phyloP scores from a whole-genome alignment of 2,888 invertebrate genomes.

The Dryadula phaetusa region DNA sequence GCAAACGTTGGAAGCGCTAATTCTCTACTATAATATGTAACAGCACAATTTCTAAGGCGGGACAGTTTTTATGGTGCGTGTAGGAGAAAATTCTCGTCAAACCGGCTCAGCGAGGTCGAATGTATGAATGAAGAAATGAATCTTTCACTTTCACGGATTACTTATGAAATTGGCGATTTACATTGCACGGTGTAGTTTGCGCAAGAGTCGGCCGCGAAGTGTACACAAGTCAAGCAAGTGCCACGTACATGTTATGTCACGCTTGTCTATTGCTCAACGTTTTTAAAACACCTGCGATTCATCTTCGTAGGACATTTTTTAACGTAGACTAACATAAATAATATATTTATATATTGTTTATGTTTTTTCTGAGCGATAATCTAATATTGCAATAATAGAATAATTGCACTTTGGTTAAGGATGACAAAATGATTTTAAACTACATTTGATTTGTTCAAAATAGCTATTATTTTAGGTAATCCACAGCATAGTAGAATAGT shows the following conservation, averaged over 20 bases:
- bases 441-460: no score
- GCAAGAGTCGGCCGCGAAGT: conserved; percentile 49
- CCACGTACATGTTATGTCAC: conserved; percentile 46
- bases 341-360: no score
- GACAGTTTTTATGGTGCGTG: conserved; percentile 18
- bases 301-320: conserved; percentile 30
- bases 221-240: conserved; percentile 10
- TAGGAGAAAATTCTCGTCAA: conserved; percentile 50
- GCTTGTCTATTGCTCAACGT: conserved; percentile 45
- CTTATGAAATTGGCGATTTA: conserved; percentile 78
- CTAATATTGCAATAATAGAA: no score
- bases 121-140: conserved; percentile 65
- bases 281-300: conserved; percentile 45
- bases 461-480: no score
- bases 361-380: no score
- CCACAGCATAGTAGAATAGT: no score
- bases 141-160: conserved; percentile 74
- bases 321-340: no score
- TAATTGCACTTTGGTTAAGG: neutral
- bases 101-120: conserved; percentile 50
- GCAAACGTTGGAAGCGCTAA: neutral
- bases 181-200: conserved; percentile 60
- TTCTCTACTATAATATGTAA: conserved; percentile 12
- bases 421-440: neutral
- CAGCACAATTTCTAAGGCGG: conserved; percentile 6